Evolutionary conservation across 2,113 vertebrate species (phyloP).

Genomic region (Hemichromis elongatus): DNA sequence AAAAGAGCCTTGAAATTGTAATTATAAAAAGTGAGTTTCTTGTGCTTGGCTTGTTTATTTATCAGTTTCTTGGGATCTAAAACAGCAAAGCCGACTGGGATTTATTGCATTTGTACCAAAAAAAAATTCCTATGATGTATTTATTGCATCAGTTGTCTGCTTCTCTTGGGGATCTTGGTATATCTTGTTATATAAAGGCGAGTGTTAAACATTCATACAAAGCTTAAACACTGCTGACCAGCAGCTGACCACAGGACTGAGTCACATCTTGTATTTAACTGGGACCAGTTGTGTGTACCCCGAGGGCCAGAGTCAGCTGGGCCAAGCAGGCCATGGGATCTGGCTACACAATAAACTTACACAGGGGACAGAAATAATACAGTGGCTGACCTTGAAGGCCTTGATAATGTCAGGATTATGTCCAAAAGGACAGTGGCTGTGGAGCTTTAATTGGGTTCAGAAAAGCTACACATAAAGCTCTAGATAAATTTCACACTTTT

Average conservation of each 20-base stretch:
- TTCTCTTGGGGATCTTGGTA: background rate
- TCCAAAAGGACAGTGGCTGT: background rate
- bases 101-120: background rate
- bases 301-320: background rate
- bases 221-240: background rate
- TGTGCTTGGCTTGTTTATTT: background rate
- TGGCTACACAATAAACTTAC: constrained; percentile 1
- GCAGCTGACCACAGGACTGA: constrained; percentile 16
- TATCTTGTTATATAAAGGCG: constrained; percentile 12
- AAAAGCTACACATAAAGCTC: constrained; percentile 5
- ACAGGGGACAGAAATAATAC: background rate
- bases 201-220: constrained; percentile 1
- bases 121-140: background rate
- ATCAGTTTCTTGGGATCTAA: background rate
- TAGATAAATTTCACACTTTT: constrained; percentile 6
- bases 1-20: background rate
- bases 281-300: background rate
- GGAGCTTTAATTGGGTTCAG: constrained; percentile 18
- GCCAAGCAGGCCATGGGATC: background rate
- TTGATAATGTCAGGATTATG: constrained; percentile 1
- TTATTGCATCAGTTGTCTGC: background rate
- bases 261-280: background rate
- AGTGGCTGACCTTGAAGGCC: background rate
- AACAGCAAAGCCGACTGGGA: background rate
- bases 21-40: background rate